Base-by-base conservation (phyloP, 2,797 vertebrate species). In the Pseudochirops corinnae region DNA sequence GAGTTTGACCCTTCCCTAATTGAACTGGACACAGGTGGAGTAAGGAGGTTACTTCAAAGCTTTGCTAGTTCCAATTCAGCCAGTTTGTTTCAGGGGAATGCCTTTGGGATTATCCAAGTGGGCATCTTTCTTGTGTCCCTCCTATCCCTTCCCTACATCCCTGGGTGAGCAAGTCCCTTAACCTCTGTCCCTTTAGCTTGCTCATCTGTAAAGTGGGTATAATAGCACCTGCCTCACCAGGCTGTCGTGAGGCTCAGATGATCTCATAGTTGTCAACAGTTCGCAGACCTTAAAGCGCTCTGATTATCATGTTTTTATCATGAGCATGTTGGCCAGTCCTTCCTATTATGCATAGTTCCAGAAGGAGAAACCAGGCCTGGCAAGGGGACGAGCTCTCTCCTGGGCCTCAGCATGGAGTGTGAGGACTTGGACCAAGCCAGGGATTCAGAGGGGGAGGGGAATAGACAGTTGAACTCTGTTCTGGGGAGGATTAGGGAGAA, bases 401-500 rank as follows among this genome's bases (percentile, higher is more conserved):
- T 39, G n/a, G 67, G 67, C 21, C 21, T 46, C 39, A 50, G n/a
- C 74, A 26, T 12, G 26, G 39, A 24, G 74, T 50, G 9, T 10
- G 74, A 87, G 74, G 74, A 26, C 67, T 87, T 28, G 39, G 39
- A 87, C 21, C 21, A 11, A 87, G 74, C 74, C 39, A 50, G 74
- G 24, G 74, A 46, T 87, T 87, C 24, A 50, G 39, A 24, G 21
- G 39, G 74, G 74, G 74, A 50, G 39, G 74, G 24, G 24, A 39
- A 50, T 50, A 46, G 74, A 95, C 52, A 58, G 94, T 67, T 90
- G 91, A 56, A 60, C 95, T 55, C 90, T 92, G 91, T 95, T 62
- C 91, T 92, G 91, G 21, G 91, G 90, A 0, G n/a, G 98, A 98
- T 98, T 98, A 97, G 12, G 95, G 29, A 96, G 96, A 96, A 98